These are phyloP conservation scores for Dasypolia templi DNA, from an alignment of 2,888 invertebrate species.

Conservation along the genomic window DNA sequence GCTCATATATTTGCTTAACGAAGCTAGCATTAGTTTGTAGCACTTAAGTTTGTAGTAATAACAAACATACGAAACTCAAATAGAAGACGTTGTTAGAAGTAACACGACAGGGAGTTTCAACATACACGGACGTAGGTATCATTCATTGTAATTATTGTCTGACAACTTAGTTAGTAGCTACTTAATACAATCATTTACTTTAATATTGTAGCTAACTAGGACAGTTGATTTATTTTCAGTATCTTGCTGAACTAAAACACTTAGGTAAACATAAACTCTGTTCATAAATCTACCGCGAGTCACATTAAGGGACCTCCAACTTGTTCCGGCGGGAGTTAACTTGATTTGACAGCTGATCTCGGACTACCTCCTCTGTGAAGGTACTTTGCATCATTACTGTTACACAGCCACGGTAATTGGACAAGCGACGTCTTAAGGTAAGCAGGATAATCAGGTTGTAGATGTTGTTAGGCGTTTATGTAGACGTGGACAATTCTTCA, in stretches of 20 bases:
- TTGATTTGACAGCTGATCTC: slow-evolving; percentile 64
- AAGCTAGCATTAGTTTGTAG: slow-evolving; percentile 1
- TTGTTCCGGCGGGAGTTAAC: slow-evolving; percentile 41
- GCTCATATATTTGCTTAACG: slow-evolving; percentile 5
- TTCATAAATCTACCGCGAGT: slow-evolving; percentile 57
- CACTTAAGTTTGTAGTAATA: slow-evolving; percentile 3
- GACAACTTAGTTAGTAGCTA: slow-evolving; percentile 3
- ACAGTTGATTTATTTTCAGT: slow-evolving; percentile 32
- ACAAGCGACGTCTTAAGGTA: slow-evolving; percentile 35
- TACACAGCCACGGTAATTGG: slow-evolving; percentile 39
- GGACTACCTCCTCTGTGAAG: slow-evolving; percentile 32
- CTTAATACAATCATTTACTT: slow-evolving; percentile 27
- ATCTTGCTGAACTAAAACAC: slow-evolving; percentile 39
- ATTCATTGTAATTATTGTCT: slow-evolving; percentile 16
- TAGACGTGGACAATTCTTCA: too few species aligned
- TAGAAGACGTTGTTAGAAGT: neutral
- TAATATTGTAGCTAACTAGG: slow-evolving; percentile 8
- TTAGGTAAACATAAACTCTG: slow-evolving; percentile 46
- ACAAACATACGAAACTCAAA: neutral
- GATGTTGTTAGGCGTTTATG: neutral
- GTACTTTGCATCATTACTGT: slow-evolving; percentile 49
- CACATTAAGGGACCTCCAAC: slow-evolving; percentile 50
- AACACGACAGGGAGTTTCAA: neutral
- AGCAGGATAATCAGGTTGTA: neutral
- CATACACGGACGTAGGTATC: slow-evolving; percentile 1